A percentile compares a stretch with the other conserved stretches of the same genome.
Evolutionary conservation across 2,888 invertebrate species (phyloP).

Genomic region (Eristalis pertinax): DNA sequence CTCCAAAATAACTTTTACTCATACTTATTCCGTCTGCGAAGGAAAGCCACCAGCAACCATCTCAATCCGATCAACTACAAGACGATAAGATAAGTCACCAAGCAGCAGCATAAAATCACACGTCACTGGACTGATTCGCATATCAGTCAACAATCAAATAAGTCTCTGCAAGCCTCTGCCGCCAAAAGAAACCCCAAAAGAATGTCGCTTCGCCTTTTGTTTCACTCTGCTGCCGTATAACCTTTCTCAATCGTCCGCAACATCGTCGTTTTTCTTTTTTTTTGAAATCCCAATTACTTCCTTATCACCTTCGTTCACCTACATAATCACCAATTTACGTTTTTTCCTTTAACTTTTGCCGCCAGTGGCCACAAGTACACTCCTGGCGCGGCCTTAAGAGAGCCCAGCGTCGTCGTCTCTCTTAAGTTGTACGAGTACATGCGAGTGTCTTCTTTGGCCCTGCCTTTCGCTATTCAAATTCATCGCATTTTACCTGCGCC

Average conservation of each 20-base stretch:
- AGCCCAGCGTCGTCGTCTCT: conserved; percentile 12
- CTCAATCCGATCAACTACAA: not conserved
- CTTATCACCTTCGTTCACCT: conserved; percentile 52
- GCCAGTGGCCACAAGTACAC: conserved; percentile 25
- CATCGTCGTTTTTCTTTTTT: not conserved
- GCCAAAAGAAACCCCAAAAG: not conserved
- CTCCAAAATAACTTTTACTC: not conserved
- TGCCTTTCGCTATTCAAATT: not conserved
- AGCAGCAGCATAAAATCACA: not conserved
- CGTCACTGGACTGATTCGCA: not conserved
- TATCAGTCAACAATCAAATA: not conserved
- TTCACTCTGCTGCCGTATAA: not conserved
- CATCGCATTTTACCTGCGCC: not conserved
- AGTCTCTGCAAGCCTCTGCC: not conserved
- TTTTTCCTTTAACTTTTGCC: conserved; percentile 62
- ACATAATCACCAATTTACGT: conserved; percentile 48
- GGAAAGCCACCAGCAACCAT: not conserved
- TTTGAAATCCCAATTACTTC: conserved; percentile 50
- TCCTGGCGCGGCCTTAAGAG: conserved; percentile 43
- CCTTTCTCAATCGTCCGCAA: conserved; percentile 11
- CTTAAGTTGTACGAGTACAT: conserved; percentile 29
- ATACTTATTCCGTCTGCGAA: not conserved
- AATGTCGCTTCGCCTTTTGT: not conserved
- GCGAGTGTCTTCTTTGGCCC: not conserved
- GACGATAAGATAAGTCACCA: not conserved